Conservation (phyloP, 2,797 vertebrate genomes). For the Menidia menidia region DNA sequence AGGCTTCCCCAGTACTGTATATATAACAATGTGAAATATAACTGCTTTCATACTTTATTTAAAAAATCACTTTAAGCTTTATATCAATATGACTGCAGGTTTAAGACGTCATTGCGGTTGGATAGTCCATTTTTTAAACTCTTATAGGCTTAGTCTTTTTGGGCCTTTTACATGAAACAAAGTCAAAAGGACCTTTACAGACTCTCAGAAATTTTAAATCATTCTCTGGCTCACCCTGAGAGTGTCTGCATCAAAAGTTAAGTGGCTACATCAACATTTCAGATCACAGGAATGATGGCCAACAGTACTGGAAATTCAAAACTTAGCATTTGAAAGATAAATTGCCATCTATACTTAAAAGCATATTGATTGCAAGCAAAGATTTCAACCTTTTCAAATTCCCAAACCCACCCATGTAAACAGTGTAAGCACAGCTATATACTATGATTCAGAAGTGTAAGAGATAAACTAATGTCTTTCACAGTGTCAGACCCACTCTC, state of each 20-base stretch:
- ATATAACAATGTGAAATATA: too few relatives aligned
- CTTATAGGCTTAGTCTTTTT: too few relatives aligned
- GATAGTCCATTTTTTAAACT: too few relatives aligned
- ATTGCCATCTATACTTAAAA: not conserved
- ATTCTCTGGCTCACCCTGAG: not conserved
- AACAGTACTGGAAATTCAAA: not conserved
- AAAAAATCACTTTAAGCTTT: too few relatives aligned
- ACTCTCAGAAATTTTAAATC: not conserved
- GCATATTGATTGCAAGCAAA: not conserved
- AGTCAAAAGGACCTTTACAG: not conserved
- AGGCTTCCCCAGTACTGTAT: too few relatives aligned
- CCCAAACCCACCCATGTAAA: not conserved
- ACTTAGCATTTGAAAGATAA: not conserved
- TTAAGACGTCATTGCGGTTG: too few relatives aligned
- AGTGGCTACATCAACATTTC: slow-evolving; percentile 2
- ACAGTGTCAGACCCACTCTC: slow-evolving; percentile 43
- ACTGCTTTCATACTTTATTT: too few relatives aligned
- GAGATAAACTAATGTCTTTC: slow-evolving; percentile 26
- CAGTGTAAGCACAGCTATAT: slow-evolving; percentile 7
- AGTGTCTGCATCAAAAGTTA: too few relatives aligned
- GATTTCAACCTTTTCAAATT: not conserved
- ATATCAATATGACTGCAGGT: too few relatives aligned
- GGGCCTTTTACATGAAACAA: not conserved
- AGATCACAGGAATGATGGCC: not conserved
- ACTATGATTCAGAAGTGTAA: slow-evolving; percentile 10